Evolutionary conservation across 2,797 vertebrate species (phyloP).

Genomic region (Arnoldichthys spilopterus): DNA sequence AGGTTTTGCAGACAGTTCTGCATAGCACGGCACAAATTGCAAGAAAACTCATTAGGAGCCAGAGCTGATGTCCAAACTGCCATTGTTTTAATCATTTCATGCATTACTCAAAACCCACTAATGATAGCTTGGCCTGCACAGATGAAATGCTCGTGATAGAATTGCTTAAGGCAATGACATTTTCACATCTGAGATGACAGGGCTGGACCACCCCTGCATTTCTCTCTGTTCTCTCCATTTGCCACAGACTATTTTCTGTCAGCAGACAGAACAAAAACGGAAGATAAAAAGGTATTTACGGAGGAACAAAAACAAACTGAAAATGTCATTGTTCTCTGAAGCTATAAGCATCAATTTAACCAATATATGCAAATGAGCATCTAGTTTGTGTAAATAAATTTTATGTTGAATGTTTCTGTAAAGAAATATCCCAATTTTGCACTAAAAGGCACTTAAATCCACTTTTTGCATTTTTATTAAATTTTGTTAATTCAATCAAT

Average conservation of each 20-base stretch:
- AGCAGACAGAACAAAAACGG: background rate
- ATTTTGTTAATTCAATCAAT: too few relatives aligned
- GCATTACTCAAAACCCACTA: slow-evolving; percentile 14
- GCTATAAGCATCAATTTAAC: too few relatives aligned
- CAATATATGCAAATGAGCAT: too few relatives aligned
- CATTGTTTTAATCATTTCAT: slow-evolving; percentile 15
- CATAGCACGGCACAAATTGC: background rate
- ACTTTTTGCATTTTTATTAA: too few relatives aligned
- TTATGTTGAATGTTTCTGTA: too few relatives aligned
- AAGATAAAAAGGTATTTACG: background rate
- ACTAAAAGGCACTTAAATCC: too few relatives aligned
- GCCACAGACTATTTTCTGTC: slow-evolving; percentile 4
- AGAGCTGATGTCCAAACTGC: slow-evolving; percentile 3
- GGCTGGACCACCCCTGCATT: background rate
- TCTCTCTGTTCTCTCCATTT: background rate
- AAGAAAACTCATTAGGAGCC: slow-evolving; percentile 11
- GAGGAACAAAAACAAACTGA: background rate
- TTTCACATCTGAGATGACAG: slow-evolving; percentile 20
- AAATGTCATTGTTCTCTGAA: background rate
- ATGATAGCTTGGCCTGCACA: slow-evolving; percentile 9
- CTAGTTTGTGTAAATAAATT: too few relatives aligned
- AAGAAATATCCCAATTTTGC: too few relatives aligned
- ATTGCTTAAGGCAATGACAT: background rate
- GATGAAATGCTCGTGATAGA: slow-evolving; percentile 18
- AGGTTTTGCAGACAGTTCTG: background rate